Evolutionary conservation across 1,140 invertebrate genomes (phyloP), one percentile per base, ranked within the genome.

Genomic region (Trigoniulus corallinus): DNA sequence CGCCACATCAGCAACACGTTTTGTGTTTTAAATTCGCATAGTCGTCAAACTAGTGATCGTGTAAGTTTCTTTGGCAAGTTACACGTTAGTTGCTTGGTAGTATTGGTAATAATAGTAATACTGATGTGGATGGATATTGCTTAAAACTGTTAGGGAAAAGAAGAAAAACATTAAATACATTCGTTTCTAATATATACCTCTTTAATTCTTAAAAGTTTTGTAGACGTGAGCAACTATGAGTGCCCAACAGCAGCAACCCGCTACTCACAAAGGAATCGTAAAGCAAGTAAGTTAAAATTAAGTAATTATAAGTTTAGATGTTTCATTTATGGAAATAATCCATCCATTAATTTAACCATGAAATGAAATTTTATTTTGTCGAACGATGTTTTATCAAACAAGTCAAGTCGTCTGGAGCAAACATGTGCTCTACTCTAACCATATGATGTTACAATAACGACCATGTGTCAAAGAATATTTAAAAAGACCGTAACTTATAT

Each of bases 251-350:
- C 50, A 48, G 42, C 29, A 37, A 26, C 52, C 52, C 3, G 40
- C 48, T n/a, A 44, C 44, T 43, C 48, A 49, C 21, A 48, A 49
- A 56, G 73, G 74, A 58, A 70, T 74, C 59, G 71, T 75, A 29
- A 76, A 76, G 60, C 71, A 74, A 66, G 74, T 75, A 63, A 68
- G 60, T 48, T 26, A n/a, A n/a, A n/a, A n/a, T n/a, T n/a, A n/a
- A n/a, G n/a, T n/a, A n/a, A n/a, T n/a, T n/a, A n/a, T n/a, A n/a
- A n/a, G n/a, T n/a, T n/a, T 25, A 42, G 2, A 15, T 45, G 23
- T 47, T 29, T 25, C 12, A 15, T 21, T 10, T 18, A 4, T n/a
- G 4, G 4, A 34, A 34, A 34, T 34, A 7, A 34, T 34, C 15
- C 29, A 34, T 34, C 7, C 29, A 34, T 34, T 7, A 20, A 18